A percentile compares a stretch with the other conserved stretches of the same genome.
Evolutionary conservation across 2,113 vertebrate genomes (phyloP).

Genomic region (Loxodonta africana): DNA sequence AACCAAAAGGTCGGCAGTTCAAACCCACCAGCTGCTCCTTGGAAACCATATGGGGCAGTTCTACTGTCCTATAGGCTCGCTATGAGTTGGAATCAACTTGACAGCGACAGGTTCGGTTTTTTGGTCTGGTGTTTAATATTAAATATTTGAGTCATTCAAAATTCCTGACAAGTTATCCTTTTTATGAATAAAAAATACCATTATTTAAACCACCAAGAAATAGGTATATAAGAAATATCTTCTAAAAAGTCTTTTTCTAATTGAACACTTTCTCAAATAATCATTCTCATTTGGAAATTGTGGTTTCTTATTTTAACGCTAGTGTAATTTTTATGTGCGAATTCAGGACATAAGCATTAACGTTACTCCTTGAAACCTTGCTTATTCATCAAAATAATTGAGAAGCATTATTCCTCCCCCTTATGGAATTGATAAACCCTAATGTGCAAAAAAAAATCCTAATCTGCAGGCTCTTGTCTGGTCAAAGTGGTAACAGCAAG

Average conservation of each 20-base stretch:
- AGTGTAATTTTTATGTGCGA: constrained; percentile 38
- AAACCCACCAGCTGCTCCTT: too few species aligned
- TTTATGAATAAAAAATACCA: constrained; percentile 23
- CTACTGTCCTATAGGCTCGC: too few species aligned
- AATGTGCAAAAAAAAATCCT: neutral
- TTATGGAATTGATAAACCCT: constrained; percentile 23
- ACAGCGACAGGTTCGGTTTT: too few species aligned
- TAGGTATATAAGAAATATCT: constrained; percentile 18
- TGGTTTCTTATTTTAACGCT: constrained; percentile 45
- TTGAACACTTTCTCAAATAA: constrained; percentile 35
- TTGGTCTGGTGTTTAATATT: neutral
- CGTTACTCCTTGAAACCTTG: neutral
- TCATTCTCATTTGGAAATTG: constrained; percentile 6
- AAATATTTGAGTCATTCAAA: constrained; percentile 48
- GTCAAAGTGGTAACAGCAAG: constrained; percentile 7
- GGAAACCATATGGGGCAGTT: too few species aligned
- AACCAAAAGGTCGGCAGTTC: too few species aligned
- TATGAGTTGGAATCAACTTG: too few species aligned
- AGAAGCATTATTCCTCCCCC: neutral
- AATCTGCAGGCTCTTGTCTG: constrained; percentile 16
- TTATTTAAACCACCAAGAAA: constrained; percentile 28
- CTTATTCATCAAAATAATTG: constrained; percentile 57
- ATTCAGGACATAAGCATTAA: neutral
- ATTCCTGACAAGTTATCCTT: neutral
- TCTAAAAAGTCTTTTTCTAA: constrained; percentile 56